Evolutionary conservation across 2,113 vertebrate species (phyloP).

Genomic region (Ophthalmotilapia sp.): DNA sequence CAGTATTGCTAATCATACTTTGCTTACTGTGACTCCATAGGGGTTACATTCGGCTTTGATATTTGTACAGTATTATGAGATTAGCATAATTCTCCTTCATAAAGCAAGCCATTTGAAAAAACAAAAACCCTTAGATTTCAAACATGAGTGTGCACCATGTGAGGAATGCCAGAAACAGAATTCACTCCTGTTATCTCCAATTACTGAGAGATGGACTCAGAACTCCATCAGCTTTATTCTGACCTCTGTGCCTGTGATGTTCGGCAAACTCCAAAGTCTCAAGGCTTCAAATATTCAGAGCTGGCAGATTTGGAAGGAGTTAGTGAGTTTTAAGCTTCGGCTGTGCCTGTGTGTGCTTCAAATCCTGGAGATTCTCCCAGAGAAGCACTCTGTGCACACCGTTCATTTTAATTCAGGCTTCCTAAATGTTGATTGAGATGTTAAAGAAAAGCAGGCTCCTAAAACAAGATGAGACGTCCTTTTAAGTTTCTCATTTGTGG

Average conservation of each 20-base stretch:
- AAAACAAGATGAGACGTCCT: conserved; percentile 10
- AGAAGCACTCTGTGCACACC: not conserved
- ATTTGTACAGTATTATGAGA: not conserved
- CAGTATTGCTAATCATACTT: not conserved
- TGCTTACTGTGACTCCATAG: not conserved
- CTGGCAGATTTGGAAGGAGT: conserved; percentile 21
- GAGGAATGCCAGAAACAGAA: not conserved
- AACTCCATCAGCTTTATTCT: conserved; percentile 21
- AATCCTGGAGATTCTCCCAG: conserved; percentile 20
- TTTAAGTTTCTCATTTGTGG: conserved; percentile 5
- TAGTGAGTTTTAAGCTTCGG: conserved; percentile 18
- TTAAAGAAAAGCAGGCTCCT: not conserved
- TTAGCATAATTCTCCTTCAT: not conserved
- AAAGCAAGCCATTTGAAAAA: not conserved
- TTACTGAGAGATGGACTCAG: not conserved
- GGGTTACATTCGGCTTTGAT: not conserved
- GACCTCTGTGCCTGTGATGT: conserved; percentile 17
- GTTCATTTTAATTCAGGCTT: not conserved
- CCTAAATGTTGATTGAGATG: not conserved
- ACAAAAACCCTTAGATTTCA: not conserved
- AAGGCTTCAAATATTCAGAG: conserved; percentile 7
- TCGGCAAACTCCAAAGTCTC: conserved; percentile 15
- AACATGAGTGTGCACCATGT: not conserved
- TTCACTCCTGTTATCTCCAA: conserved; percentile 1
- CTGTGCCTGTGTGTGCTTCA: conserved; percentile 20